Evolutionary conservation across 2,113 vertebrate species (phyloP), one percentile per base, ranked within the genome.

Genomic region (Stomatorhinus ivindoensis): DNA sequence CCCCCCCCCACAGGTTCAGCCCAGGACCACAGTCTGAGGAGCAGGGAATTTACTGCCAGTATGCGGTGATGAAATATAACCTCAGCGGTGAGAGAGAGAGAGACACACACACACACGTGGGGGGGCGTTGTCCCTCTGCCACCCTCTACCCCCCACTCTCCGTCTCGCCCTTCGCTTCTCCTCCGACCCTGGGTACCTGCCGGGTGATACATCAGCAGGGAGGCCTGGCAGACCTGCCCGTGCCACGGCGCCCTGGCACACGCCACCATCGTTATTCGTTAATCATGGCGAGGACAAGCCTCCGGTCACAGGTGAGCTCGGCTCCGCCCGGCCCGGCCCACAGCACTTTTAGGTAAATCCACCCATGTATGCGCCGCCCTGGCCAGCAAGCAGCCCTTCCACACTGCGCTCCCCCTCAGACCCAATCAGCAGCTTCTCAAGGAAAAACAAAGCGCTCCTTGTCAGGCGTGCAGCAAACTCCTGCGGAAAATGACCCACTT

Each of bases 1-100:
- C n/a, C n/a, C n/a, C n/a, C n/a, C n/a, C n/a, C 95, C 95, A 93
- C 51, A 88, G 91, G 94, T 96, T 95, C 94, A 93, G 87, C 9
- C 94, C 92, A 91, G 91, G 93, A 89, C 90, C 92, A 92, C 90
- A 90, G 90, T 91, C 90, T 92, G 91, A 91, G 93, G 94, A 95
- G 94, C 91, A 92, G 93, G 92, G 94, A 94, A 94, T 95, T 96
- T 95, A 96, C 94, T 94, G 93, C 94, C 91, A 89, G 87, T n/a
- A 89, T 89, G 90, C 86, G 87, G 92, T 93, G 95, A 95, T 94
- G 94, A 95, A 93, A 95, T 95, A 95, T 94, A 94, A 93, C 92
- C 93, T 94, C 90, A 91, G 91, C 48, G n/a, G 42, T 19, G 88
- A 44, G 15, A 86, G n/a, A 86, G 83, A 46, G 24, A 50, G 3